Base-by-base conservation (phyloP, 2,888 invertebrate genomes). In the Leptinotarsa rubiginosa region DNA sequence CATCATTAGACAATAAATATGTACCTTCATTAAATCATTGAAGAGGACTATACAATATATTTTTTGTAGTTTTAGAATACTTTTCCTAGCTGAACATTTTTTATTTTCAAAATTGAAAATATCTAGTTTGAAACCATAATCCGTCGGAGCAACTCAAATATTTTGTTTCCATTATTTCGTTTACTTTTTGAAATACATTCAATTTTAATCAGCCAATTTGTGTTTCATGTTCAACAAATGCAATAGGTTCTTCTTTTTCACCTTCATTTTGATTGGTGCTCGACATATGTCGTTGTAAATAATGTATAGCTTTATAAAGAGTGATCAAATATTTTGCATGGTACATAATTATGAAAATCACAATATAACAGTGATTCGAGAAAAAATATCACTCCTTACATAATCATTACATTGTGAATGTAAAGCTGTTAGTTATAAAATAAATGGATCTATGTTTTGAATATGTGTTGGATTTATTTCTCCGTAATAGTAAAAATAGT, bases 1-100 rank as follows among this genome's bases (percentile, higher is more conserved):
- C 13, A 41, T 47, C 16, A 22, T 66, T 54, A 56, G 68, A 69
- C 68, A 69, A 69, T 69, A 69, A 69, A 69, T 41, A 56, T 25
- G 15, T 18, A 66, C 4, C 49, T 22, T 20, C 18, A 50, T 50
- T 4, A 4, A 65, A 20, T 66, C 25, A 25, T 50, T 5, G 7
- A 10, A 22, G 18, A 56, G 20, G 2, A 13, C 12, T 56, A n/a
- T 50, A n/a, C 50, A 50, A 10, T 12, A 10, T 41, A 41, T 41
- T 41, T 41, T 41, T 41, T 41, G 41, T 10, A 12, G 41, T 41
- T 10, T 41, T 10, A 41, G 41, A 41, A 41, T 41, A 41, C 7
- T 31, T 1, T 31, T 7, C 31, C 31, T 31, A 31, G 7, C 31
- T 31, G 0, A 31, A 41, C 41, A 2, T 41, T 3, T 10, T 10